Evolutionary conservation across 2,888 invertebrate species (phyloP), one percentile per base, ranked within the genome.

Genomic region (Hypena proboscidalis): DNA sequence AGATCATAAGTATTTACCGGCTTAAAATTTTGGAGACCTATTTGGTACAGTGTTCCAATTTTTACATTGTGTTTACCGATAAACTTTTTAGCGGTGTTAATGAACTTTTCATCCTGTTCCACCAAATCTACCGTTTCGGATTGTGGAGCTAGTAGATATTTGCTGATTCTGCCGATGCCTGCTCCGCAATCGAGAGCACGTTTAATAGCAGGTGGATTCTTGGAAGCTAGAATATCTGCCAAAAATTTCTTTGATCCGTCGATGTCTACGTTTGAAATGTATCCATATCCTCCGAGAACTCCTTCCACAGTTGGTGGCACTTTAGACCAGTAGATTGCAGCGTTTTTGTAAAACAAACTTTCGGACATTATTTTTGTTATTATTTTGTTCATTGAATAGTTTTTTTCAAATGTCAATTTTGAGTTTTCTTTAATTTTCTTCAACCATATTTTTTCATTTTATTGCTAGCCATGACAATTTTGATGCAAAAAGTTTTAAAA

Each of bases 81-180:
- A 32, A 63, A 74, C 40, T 91, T 85, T 78, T 92, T 92, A 0
- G 97, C 97, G 62, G 94, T 92, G 62, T 94, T 93, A 38, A 98
- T 87, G 85, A 99, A 99, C 54, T 93, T 93, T 51, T 93, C 91
- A 83, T 97, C 97, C 76, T 98, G 97, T 80, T 99, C 99, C 0
- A 98, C 96, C 71, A 99, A 90, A 89, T 99, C 98, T 0, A 98
- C 96, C 45, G 90, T 93, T 6, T 94, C 91, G 83, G 99, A 99
- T 56, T 94, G 83, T 26, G 95, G 94, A 37, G 95, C 89, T 10
- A 99, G 88, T 6, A 99, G 63, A 50, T 96, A 92, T 77, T 97
- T 97, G 1, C 97, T 95, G 23, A 99, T 95, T 64, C 99, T 92
- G 0, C 99, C 99, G 63, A 99, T 99, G 1, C 99, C 99, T 8